A percentile compares a stretch with the other conserved stretches of the same genome.
Evolutionary conservation across 2,888 invertebrate species (phyloP).

Genomic region (Drosophila pullipes): DNA sequence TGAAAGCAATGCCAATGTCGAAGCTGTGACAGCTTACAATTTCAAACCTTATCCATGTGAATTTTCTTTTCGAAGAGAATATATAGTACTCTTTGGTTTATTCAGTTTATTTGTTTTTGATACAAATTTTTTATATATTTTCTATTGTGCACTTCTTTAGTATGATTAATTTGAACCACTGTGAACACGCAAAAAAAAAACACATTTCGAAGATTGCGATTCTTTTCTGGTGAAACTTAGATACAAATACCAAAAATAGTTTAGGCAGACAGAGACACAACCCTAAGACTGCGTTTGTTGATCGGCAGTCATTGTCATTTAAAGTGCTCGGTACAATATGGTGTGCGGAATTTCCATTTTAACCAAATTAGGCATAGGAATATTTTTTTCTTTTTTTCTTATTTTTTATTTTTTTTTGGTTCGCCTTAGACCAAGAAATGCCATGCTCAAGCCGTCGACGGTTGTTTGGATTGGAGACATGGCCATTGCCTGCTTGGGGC

Average conservation of each 20-base stretch:
- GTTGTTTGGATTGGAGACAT: conserved; percentile 56
- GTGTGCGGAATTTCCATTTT: conserved; percentile 83
- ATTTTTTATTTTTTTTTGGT: background rate
- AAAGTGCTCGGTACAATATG: conserved; percentile 79
- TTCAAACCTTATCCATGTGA: background rate
- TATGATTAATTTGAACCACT: conserved; percentile 8
- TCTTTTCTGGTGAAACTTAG: conserved; percentile 35
- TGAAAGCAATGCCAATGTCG: background rate
- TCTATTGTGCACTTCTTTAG: background rate
- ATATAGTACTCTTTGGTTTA: background rate
- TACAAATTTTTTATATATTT: background rate
- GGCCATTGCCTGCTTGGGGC: conserved; percentile 30
- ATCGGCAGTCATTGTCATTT: conserved; percentile 70
- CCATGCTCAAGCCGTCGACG: conserved; percentile 52
- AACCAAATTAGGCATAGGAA: conserved; percentile 82
- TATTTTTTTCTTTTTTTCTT: conserved; percentile 57
- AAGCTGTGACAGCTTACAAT: background rate
- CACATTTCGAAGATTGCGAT: conserved; percentile 20
- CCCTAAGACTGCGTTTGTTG: conserved; percentile 10
- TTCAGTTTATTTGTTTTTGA: background rate
- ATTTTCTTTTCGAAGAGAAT: background rate
- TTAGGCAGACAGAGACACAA: conserved; percentile 46
- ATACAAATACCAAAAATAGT: conserved; percentile 68
- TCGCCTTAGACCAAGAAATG: conserved; percentile 68
- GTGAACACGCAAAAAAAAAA: conserved; percentile 10